Evolutionary conservation across 2,888 invertebrate species (phyloP), one percentile per base, ranked within the genome.

Genomic region (Tipula helvola): DNA sequence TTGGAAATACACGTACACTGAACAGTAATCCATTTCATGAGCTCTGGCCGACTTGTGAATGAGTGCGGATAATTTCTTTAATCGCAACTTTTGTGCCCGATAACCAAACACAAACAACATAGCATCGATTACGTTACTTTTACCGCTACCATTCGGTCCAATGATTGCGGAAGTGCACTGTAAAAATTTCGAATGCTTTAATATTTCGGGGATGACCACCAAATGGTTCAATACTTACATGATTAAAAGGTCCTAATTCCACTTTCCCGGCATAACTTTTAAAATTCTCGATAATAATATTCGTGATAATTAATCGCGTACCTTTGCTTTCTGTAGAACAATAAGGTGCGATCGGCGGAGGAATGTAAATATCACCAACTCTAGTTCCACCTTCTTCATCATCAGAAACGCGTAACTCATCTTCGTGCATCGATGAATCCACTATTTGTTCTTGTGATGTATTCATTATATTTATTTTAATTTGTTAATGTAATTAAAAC

Each of bases 101-200:
- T 97, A 99, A 0, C 99, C 99, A 92, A 99, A 99, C 0, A 99
- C 99, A 93, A 99, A 99, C 88, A 99, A 92, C 96, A 99, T 97
- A 0, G 99, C 97, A 92, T 99, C 99, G 89, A 99, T 99, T 0
- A 99, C 98, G 91, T 99, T 99, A 89, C 98, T 98, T 91, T 99
- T 99, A 0, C 99, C 99, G 91, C 98, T 99, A 39, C 99, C 99
- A 92, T 99, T 99, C 0, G 99, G 99, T 0, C 99, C 99, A 88
- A 99, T 96, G 87, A 99, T 98, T 0, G 98, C 95, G 7, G 99
- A 97, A 90, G 99, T 99, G 90, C 97, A 97, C 96, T 98, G 92
- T 47, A 92, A 39, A 1, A 39, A 2, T 5, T 5, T 39, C 1
- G 28, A 28, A 28, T 28, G 28, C 28, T 28, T 28, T 28, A 28